Base-by-base conservation (phyloP, 2,888 invertebrate species). In the Tenthredo scrophulariae region DNA sequence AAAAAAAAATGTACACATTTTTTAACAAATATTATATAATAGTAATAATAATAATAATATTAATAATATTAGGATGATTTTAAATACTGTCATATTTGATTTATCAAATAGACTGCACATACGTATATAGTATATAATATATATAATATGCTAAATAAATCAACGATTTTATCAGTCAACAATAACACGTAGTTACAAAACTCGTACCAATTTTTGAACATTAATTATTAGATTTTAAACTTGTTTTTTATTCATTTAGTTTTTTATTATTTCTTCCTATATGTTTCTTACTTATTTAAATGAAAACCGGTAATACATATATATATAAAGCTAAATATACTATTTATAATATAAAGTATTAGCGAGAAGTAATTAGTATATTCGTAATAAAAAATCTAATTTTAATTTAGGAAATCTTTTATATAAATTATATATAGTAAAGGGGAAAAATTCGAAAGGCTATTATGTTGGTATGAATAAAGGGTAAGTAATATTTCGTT, bases 141-240 rank as follows among this genome's bases (percentile, higher is more conserved):
- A 46, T 46, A 54, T 54, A 54, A 54, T 54, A 62, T 62, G 62
- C 62, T 62, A 62, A 62, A 62, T 62, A 62, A 62, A 62, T 62
- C 62, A 62, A 62, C 62, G 26, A 62, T 62, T 62, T 37, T 37
- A 37, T 37, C 62, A 62, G 62, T 62, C 62, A 62, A 62, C 62
- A 62, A 62, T 62, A 62, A 62, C 62, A 26, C 62, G 22, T 46
- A 15, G 62, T 62, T 62, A 62, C 26, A 62, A 26, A 62, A 62
- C 62, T 62, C 62, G 62, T 62, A 18, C 6, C n/a, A 50, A 54
- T 54, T n/a, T 54, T 26, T 26, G 26, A 26, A 62, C 26, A 62
- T 62, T 62, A 26, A 13, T 62, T 26, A 26, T 62, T 62, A 62
- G 10, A 13, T 62, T 26, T 62, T 62, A 13, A 62, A 22, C 9